Percentiles rank a stretch among this genome's conserved stretches.
These are phyloP conservation scores for Apostichopus japonicus DNA, from an alignment of 35 echinoderm and acorn worm genomes.

Conservation along the genomic window DNA sequence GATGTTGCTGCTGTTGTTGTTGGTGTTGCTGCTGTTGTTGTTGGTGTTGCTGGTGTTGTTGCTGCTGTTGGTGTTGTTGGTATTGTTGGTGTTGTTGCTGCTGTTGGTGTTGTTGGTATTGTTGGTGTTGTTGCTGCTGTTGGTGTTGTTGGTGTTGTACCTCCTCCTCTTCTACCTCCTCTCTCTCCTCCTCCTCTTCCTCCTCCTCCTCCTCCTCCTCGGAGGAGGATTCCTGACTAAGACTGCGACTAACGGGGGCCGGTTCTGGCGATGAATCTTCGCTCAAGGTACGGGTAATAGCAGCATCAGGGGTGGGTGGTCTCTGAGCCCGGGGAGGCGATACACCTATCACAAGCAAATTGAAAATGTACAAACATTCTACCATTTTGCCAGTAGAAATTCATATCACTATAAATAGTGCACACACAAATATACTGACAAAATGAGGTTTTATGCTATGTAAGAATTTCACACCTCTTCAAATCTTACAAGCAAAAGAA, in stretches of 20 bases:
- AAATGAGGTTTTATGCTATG: too few species aligned
- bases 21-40: neutral
- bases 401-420: too few species aligned
- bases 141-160: too few species aligned
- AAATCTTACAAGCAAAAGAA: too few species aligned
- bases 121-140: too few species aligned
- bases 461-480: too few species aligned
- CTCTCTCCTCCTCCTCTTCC: neutral
- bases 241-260: neutral
- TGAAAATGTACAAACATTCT: neutral
- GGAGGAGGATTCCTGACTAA: neutral
- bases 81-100: neutral
- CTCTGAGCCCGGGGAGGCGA: neutral
- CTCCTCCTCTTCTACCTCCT: neutral
- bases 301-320: constrained; percentile 13
- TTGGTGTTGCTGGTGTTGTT: neutral
- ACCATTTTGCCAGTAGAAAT: too few species aligned
- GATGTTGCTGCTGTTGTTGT: neutral
- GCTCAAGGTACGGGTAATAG: neutral
- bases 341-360: neutral
- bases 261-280: constrained; percentile 18
- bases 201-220: neutral
- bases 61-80: neutral
- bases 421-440: too few species aligned
- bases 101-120: neutral